Percentiles rank a stretch among this genome's conserved stretches.
Conservation (phyloP, 2,888 invertebrate genomes). For the Pharmacophagus antenor region DNA sequence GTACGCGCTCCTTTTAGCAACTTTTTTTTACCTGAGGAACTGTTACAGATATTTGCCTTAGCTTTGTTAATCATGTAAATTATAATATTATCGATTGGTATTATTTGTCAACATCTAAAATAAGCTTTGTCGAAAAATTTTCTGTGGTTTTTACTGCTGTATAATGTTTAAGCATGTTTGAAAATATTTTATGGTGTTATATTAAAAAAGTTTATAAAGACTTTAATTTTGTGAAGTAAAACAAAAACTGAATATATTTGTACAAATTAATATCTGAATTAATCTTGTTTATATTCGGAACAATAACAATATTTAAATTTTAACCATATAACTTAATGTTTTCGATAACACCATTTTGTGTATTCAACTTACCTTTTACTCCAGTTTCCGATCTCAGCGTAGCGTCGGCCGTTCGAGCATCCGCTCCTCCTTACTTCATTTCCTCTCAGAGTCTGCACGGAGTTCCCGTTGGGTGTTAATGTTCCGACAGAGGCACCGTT, state of each 20-base stretch:
- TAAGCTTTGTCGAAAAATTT: no score
- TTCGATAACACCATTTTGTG: background rate
- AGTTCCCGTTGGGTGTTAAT: slow-evolving; percentile 78
- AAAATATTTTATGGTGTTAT: no score
- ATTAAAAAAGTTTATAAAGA: no score
- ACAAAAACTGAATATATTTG: no score
- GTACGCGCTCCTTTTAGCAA: slow-evolving; percentile 47
- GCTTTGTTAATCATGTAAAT: slow-evolving; percentile 30
- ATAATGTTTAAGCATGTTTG: no score
- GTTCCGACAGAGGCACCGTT: slow-evolving; percentile 70
- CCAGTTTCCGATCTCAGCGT: slow-evolving; percentile 82
- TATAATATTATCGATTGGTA: slow-evolving; percentile 5
- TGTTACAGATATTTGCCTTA: slow-evolving; percentile 39
- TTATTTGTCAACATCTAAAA: background rate
- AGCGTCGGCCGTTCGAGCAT: slow-evolving; percentile 77
- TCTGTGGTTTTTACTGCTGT: no score
- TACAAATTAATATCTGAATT: no score
- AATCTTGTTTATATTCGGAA: background rate
- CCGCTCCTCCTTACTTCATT: slow-evolving; percentile 78
- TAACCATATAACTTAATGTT: background rate
- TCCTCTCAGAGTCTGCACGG: slow-evolving; percentile 72
- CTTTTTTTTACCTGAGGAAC: slow-evolving; percentile 45
- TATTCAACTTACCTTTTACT: slow-evolving; percentile 72
- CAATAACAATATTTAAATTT: background rate
- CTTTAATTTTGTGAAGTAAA: no score